These are phyloP conservation scores for Megatriorchis doriae DNA, from an alignment of 2,113 vertebrate species.

Conservation along the genomic window DNA sequence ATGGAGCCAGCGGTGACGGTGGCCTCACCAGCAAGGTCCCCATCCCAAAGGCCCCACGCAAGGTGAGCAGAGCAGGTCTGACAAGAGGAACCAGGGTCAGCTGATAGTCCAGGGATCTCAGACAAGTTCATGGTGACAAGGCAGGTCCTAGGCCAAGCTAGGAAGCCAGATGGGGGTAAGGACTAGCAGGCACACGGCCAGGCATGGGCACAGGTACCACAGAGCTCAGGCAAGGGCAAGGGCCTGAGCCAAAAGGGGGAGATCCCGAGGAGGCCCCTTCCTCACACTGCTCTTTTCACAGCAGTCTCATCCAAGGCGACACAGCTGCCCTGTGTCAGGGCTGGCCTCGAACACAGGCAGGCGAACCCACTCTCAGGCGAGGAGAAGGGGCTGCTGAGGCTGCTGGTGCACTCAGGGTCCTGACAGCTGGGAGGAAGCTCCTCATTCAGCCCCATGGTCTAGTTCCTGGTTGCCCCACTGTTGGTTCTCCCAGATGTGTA, in stretches of 20 bases:
- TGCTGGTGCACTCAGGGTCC: background rate
- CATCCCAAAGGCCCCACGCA: background rate
- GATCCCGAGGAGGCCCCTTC: background rate
- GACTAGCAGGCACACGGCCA: background rate
- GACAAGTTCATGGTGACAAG: background rate
- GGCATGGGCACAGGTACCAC: background rate
- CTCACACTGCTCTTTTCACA: background rate
- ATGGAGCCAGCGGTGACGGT: fast-evolving
- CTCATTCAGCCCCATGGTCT: background rate
- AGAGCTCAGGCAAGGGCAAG: background rate
- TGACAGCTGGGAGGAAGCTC: background rate
- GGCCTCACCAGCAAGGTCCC: background rate
- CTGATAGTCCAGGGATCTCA: background rate
- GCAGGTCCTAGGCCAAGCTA: background rate
- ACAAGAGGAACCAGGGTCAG: background rate
- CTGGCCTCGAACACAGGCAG: background rate
- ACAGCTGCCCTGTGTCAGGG: background rate
- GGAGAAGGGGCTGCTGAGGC: background rate
- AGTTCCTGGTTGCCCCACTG: background rate
- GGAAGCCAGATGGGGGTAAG: background rate
- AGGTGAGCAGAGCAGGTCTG: background rate
- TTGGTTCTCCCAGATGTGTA: background rate
- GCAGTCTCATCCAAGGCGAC: background rate
- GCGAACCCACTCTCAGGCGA: background rate
- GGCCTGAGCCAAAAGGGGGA: background rate